A percentile compares a stretch with the other conserved stretches of the same genome.
Conservation (phyloP, 1,140 invertebrate species). For the Temnothorax curvispinosus region DNA sequence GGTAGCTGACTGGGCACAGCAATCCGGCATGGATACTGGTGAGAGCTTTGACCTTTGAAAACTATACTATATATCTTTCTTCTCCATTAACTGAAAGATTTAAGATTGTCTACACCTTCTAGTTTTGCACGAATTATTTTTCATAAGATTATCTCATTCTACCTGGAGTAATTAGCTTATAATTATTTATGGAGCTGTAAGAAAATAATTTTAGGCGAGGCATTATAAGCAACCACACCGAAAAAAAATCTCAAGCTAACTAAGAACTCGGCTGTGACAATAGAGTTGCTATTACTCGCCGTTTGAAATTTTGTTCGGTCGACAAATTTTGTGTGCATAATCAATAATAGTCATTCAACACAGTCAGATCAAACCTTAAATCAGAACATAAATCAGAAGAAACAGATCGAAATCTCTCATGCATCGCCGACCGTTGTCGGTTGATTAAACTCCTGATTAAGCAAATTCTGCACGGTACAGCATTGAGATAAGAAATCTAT, state of each 20-base stretch:
- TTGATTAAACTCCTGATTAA: neutral
- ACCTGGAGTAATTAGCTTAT: neutral
- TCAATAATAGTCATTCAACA: neutral
- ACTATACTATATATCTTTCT: too few relatives aligned
- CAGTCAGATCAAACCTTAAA: neutral
- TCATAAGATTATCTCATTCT: neutral
- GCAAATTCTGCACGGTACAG: neutral
- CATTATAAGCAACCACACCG: neutral
- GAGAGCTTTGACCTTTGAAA: slow-evolving; percentile 50
- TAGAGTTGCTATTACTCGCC: too few relatives aligned
- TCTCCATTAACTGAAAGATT: neutral
- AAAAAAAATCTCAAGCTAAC: neutral
- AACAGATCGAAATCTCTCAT: neutral
- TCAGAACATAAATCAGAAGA: neutral
- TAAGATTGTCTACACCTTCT: neutral
- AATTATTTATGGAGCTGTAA: neutral
- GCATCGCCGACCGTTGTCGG: neutral
- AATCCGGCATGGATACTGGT: slow-evolving; percentile 90
- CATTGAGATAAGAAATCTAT: neutral
- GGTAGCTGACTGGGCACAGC: slow-evolving; percentile 89
- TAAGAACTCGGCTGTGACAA: neutral
- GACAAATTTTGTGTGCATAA: neutral
- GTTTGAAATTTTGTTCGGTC: neutral
- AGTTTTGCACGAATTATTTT: neutral
- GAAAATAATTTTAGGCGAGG: neutral